phyloP scores from a whole-genome alignment of 2,113 vertebrate species.

The Eudyptes chrysolophus region DNA sequence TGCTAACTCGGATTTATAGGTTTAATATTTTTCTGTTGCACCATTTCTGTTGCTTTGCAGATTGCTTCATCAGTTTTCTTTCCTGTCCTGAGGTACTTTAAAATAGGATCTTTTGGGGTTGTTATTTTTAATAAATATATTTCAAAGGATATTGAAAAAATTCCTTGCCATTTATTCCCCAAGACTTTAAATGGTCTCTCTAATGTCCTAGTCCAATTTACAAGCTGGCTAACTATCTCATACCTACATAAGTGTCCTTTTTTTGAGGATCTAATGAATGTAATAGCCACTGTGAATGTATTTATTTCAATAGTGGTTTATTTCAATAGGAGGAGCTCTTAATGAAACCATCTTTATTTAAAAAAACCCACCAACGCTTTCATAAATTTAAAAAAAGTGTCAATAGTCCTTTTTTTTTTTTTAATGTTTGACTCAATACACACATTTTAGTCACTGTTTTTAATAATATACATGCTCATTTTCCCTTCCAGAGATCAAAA shows the following conservation, averaged over 20 bases:
- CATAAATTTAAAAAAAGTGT: neutral
- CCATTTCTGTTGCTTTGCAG: neutral
- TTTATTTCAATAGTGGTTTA: neutral
- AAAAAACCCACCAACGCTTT: neutral
- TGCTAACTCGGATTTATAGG: slow-evolving; percentile 36
- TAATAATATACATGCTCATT: neutral
- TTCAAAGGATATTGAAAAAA: neutral
- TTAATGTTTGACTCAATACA: neutral
- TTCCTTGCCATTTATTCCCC: neutral
- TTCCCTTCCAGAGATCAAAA: neutral
- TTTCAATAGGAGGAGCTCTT: neutral
- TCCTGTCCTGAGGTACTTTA: neutral
- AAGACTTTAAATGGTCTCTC: neutral
- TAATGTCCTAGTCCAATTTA: neutral
- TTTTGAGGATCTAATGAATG: neutral
- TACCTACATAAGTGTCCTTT: neutral
- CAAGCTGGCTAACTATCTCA: neutral
- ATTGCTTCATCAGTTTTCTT: neutral
- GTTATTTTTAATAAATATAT: neutral
- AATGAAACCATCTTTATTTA: neutral
- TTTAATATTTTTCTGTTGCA: slow-evolving; percentile 33
- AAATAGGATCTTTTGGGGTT: neutral
- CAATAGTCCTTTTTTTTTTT: neutral
- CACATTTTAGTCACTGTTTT: neutral
- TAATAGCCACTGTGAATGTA: neutral